These are phyloP conservation scores for Peromyscus californicus DNA, from an alignment of 2,113 vertebrate genomes.

Conservation along the genomic window DNA sequence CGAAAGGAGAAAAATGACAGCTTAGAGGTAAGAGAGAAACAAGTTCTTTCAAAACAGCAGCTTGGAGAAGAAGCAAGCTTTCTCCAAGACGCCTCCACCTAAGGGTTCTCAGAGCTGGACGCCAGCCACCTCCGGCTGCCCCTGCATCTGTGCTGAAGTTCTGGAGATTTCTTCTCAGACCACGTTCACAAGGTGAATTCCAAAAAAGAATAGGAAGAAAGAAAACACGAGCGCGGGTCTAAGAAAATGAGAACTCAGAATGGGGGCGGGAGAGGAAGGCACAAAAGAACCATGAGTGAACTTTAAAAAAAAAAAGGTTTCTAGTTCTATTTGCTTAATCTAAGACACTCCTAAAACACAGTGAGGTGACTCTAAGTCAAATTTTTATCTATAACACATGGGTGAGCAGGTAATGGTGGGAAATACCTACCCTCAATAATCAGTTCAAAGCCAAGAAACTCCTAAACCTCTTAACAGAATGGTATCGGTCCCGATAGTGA, in stretches of 20 bases:
- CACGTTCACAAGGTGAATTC: conserved; percentile 49
- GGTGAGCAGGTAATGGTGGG: background rate
- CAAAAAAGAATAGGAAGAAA: conserved; percentile 12
- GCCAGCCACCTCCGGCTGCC: conserved; percentile 45
- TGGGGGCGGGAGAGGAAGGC: background rate
- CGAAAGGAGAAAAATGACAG: conserved; percentile 64
- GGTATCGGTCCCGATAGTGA: background rate
- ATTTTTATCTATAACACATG: background rate
- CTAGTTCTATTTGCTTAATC: conserved; percentile 24
- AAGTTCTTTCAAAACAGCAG: conserved; percentile 65
- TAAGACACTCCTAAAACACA: conserved; percentile 32
- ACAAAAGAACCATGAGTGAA: conserved; percentile 48
- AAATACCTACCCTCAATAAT: background rate
- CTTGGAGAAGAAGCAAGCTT: background rate
- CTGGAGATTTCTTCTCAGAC: conserved; percentile 62
- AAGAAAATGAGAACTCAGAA: conserved; percentile 48
- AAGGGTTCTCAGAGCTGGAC: conserved; percentile 40
- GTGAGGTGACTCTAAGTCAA: background rate
- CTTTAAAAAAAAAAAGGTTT: conserved; percentile 34
- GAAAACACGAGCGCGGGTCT: conserved; percentile 40
- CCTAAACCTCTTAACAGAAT: background rate
- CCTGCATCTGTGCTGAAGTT: conserved; percentile 46
- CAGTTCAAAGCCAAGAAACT: conserved; percentile 6
- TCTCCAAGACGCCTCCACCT: background rate
- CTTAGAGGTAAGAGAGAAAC: conserved; percentile 58